A percentile compares a stretch with the other conserved stretches of the same genome.
Evolutionary conservation across 2,888 invertebrate genomes (phyloP).

Genomic region (Mythimna impura): DNA sequence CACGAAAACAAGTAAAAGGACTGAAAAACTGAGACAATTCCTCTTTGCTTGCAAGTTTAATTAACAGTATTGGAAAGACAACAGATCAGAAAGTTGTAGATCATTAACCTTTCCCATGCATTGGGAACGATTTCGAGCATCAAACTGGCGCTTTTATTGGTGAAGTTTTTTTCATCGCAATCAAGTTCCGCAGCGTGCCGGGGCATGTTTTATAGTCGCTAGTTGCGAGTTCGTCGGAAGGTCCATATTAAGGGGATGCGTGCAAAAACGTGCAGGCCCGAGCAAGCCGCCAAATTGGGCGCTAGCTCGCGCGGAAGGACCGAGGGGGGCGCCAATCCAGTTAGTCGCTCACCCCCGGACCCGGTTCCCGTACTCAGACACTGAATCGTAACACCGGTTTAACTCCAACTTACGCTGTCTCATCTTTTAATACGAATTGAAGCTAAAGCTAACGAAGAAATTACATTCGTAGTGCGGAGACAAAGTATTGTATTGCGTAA

Average conservation of each 20-base stretch:
- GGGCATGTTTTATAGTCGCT: conserved; percentile 67
- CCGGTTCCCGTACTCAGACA: conserved; percentile 54
- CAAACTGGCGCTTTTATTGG: conserved; percentile 69
- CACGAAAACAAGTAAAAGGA: conserved; percentile 21
- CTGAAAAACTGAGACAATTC: conserved; percentile 18
- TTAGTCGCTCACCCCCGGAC: conserved; percentile 69
- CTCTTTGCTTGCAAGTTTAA: conserved; percentile 50
- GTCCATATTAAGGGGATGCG: conserved; percentile 77
- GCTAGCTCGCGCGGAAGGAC: conserved; percentile 78
- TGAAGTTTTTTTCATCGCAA: conserved; percentile 68
- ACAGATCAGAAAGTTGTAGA: conserved; percentile 60
- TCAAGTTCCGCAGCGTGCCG: conserved; percentile 61
- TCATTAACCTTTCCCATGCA: conserved; percentile 65
- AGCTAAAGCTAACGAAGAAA: conserved; percentile 61
- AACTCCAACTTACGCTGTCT: conserved; percentile 65
- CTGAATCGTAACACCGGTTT: conserved; percentile 70
- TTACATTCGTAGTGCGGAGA: conserved; percentile 59
- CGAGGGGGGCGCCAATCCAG: conserved; percentile 75
- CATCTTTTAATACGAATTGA: conserved; percentile 65
- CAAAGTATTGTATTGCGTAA: conserved; percentile 71
- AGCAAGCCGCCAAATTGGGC: conserved; percentile 79
- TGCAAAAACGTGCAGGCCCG: conserved; percentile 80
- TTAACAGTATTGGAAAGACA: conserved; percentile 59
- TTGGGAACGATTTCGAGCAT: conserved; percentile 57
- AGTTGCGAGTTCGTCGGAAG: conserved; percentile 65